Evolutionary conservation across 2,888 invertebrate species (phyloP), one percentile per base, ranked within the genome.

Genomic region (Coremacera marginata): DNA sequence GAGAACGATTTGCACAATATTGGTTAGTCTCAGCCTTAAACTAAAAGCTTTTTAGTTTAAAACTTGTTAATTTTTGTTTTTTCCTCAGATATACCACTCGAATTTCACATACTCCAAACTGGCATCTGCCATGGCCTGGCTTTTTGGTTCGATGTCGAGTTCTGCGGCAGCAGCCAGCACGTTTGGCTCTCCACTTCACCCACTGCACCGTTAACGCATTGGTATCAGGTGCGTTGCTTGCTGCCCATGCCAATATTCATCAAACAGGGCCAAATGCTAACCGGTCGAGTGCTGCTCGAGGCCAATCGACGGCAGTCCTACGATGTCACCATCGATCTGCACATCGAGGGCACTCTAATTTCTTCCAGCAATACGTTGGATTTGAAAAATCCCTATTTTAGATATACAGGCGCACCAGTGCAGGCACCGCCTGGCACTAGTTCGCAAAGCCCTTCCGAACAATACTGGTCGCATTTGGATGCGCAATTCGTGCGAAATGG

Each of bases 111-210:
- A 83, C 91, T 96, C 83, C 96, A 97, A 89, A 95, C 98, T 0
- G 98, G 98, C 34, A 96, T 97, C 70, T 95, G 98, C 82, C 99
- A 99, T 86, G 99, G 99, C 1, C 91, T 99, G 81, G 99, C 99
- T 22, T 99, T 99, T 91, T 99, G 99, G 99, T 99, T 99, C 89
- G 98, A 99, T 90, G 98, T 99, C 31, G 95, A 98, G 81, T 99
- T 99, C 90, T 94, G 95, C 78, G 98, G 99, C 52, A 93, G 93
- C 65, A 93, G 93, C 78, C 95, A 96, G 86, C 95, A 96, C 78
- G 95, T 99, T 77, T 99, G 99, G 98, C 90, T 99, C 49, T 98
- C 98, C 8, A 99, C 99, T 7, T 95, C 98, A 0, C 99, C 99
- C 0, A 98, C 98, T 3, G 98, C 99, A 88, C 98, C 98, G 0